Evolutionary conservation across 2,797 vertebrate species (phyloP).

Genomic region (Xerus rutilus): DNA sequence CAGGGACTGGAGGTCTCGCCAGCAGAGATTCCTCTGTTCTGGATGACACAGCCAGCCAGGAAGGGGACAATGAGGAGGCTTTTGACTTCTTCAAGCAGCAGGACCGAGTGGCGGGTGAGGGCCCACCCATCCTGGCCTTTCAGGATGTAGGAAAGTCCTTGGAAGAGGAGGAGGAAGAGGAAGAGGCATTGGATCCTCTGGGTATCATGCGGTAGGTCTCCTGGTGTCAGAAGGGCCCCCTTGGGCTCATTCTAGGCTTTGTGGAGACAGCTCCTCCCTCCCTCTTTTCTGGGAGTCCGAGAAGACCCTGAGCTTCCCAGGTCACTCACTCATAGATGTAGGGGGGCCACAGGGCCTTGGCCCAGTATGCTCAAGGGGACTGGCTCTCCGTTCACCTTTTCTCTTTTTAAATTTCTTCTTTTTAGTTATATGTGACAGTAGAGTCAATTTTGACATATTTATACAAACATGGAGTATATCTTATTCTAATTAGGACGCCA

Average conservation of each 20-base stretch:
- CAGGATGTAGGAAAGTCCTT: constrained; percentile 48
- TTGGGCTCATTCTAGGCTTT: neutral
- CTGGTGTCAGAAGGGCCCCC: fast-evolving
- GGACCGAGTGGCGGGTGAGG: constrained; percentile 79
- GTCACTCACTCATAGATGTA: neutral
- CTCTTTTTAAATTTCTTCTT: too few species aligned
- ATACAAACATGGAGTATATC: too few species aligned
- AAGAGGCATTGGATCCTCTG: constrained; percentile 90
- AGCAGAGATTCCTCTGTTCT: constrained; percentile 82
- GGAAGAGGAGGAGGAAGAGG: constrained; percentile 85
- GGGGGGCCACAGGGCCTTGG: fast-evolving
- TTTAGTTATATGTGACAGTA: too few species aligned
- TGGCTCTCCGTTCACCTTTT: neutral
- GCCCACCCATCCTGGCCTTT: constrained; percentile 34
- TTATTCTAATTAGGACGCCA: too few species aligned
- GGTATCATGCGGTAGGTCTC: constrained; percentile 90
- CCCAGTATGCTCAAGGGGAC: neutral
- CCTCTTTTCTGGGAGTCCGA: neutral
- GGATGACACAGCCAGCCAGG: constrained; percentile 85
- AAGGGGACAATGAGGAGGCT: constrained; percentile 9
- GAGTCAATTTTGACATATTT: too few species aligned
- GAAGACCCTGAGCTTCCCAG: neutral
- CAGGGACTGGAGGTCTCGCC: constrained; percentile 80
- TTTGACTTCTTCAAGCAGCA: constrained; percentile 90
- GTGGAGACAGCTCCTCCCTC: neutral